These are phyloP conservation scores for Sphyrna mokarran DNA, from an alignment of 2,113 vertebrate species.

Conservation along the genomic window DNA sequence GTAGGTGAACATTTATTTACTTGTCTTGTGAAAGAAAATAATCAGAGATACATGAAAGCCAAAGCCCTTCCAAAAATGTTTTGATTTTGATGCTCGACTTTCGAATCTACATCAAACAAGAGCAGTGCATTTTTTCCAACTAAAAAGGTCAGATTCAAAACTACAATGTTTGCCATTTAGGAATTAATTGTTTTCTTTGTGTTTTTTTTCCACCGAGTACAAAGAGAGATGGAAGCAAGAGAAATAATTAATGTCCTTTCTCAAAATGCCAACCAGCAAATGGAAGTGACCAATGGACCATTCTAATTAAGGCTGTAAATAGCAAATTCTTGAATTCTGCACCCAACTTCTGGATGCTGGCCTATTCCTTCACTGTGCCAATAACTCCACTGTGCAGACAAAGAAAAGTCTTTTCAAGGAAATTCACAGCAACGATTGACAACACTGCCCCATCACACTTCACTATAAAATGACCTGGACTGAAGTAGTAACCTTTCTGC, in stretches of 20 bases:
- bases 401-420: too few relatives aligned
- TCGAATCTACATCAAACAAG: not conserved
- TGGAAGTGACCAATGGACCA: not conserved
- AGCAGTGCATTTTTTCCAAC: not conserved
- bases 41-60: not conserved
- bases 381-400: not conserved
- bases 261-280: not conserved
- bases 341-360: not conserved
- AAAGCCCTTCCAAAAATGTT: not conserved
- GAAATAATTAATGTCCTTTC: not conserved
- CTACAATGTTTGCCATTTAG: not conserved
- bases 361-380: not conserved
- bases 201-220: not conserved
- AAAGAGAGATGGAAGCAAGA: not conserved
- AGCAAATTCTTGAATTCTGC: not conserved
- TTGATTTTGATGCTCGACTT: not conserved
- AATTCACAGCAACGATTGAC: too few relatives aligned
- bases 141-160: not conserved
- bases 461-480: too few relatives aligned
- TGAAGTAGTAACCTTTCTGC: too few relatives aligned
- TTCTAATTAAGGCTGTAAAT: not conserved
- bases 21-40: not conserved
- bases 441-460: too few relatives aligned
- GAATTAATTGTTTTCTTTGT: not conserved
- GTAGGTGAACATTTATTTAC: not conserved